Percentiles rank a stretch among this genome's conserved stretches.
phyloP scores from a whole-genome alignment of 2,888 invertebrate genomes.

The Melipona beecheii region DNA sequence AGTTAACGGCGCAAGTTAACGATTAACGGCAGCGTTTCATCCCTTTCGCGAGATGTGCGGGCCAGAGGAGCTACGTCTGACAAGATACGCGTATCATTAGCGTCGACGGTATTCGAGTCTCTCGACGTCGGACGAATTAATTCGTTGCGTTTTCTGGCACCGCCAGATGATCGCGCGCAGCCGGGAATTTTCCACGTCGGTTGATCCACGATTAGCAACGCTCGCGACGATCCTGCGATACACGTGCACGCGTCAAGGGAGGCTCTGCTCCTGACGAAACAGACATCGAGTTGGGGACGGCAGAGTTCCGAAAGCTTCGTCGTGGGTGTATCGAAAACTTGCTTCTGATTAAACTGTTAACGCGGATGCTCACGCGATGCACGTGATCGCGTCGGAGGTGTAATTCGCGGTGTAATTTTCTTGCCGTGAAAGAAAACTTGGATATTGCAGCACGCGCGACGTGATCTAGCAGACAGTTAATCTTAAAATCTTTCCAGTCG shows the following conservation, averaged over 20 bases:
- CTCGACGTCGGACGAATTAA: slow-evolving; percentile 40
- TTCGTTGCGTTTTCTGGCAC: slow-evolving; percentile 18
- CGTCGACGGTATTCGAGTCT: slow-evolving; percentile 39
- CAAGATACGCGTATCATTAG: slow-evolving; percentile 58
- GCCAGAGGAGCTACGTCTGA: slow-evolving; percentile 50
- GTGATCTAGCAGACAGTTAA: accelerated
- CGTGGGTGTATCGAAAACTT: not conserved
- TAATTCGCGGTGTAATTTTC: not conserved
- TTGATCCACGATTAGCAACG: not conserved
- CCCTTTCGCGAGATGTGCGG: slow-evolving; percentile 51
- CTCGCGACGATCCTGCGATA: not conserved
- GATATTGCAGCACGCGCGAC: not conserved
- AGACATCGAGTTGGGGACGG: not conserved
- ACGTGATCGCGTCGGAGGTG: not conserved
- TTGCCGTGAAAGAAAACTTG: not conserved
- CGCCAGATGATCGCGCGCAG: not conserved
- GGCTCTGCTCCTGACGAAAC: not conserved
- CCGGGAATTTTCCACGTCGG: not conserved
- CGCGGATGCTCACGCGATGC: not conserved
- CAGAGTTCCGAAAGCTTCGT: not conserved
- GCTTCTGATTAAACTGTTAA: not conserved
- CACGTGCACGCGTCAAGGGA: not conserved
- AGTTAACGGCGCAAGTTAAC: slow-evolving; percentile 48
- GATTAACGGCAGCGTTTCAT: no score
- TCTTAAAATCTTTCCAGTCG: not conserved